A percentile compares a stretch with the other conserved stretches of the same genome.
phyloP scores from a whole-genome alignment of 1,140 invertebrate genomes.

The Bilobella aurantiaca region DNA sequence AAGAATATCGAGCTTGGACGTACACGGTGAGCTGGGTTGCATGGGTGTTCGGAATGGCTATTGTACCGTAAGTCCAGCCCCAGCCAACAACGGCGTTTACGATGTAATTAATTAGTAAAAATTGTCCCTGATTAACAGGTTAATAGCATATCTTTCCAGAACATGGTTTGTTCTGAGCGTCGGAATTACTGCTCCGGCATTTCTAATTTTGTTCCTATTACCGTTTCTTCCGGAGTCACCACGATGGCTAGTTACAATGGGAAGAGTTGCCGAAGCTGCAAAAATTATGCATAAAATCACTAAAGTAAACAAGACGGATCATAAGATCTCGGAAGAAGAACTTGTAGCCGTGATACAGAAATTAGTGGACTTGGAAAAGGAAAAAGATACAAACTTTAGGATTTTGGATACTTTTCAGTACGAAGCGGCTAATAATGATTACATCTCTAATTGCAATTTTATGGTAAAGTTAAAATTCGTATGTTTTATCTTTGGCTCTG shows the following conservation, averaged over 20 bases:
- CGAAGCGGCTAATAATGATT: slow-evolving; percentile 7
- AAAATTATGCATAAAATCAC: slow-evolving; percentile 35
- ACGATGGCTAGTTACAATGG: slow-evolving; percentile 43
- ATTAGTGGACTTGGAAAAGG: neutral
- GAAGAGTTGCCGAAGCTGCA: slow-evolving; percentile 44
- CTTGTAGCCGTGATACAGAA: neutral
- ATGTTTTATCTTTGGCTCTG: too few species aligned
- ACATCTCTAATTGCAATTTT: slow-evolving; percentile 11
- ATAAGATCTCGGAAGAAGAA: slow-evolving; percentile 11
- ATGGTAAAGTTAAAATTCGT: slow-evolving; percentile 26
- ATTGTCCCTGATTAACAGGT: neutral
- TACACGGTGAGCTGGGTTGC: slow-evolving; percentile 18
- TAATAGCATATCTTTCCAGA: slow-evolving; percentile 10
- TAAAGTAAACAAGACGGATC: slow-evolving; percentile 5
- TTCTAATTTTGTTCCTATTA: slow-evolving; percentile 26
- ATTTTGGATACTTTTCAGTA: slow-evolving; percentile 20
- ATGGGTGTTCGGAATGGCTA: slow-evolving; percentile 23
- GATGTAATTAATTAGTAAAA: too few species aligned
- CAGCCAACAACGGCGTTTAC: too few species aligned
- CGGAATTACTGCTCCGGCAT: slow-evolving; percentile 14
- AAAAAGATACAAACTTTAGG: slow-evolving; percentile 33
- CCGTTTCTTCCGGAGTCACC: slow-evolving; percentile 44
- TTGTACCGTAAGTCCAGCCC: slow-evolving; percentile 11
- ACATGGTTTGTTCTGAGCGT: slow-evolving; percentile 26
- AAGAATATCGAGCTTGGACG: slow-evolving; percentile 27